phyloP scores from a whole-genome alignment of 2,113 vertebrate genomes.

The Vombatus ursinus region DNA sequence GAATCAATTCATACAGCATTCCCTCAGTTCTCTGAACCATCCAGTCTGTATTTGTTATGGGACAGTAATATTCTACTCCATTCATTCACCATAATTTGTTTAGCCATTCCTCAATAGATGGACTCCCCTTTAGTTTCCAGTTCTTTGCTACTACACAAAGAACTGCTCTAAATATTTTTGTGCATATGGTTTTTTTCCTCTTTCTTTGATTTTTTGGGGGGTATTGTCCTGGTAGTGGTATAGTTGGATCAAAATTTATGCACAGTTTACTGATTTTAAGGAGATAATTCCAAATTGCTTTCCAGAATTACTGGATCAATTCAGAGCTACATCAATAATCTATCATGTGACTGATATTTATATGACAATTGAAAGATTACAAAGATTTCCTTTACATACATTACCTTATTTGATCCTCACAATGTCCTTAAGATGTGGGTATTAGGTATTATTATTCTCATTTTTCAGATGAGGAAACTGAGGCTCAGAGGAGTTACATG shows the following conservation, averaged over 20 bases:
- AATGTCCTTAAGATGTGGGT: neutral
- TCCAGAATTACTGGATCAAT: neutral
- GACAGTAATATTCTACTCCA: neutral
- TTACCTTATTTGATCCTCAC: neutral
- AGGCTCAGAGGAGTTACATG: neutral
- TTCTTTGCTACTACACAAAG: neutral
- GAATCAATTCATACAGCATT: neutral
- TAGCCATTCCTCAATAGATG: neutral
- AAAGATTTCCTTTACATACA: neutral
- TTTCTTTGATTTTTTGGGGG: neutral
- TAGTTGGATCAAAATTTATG: too few species aligned
- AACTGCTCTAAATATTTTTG: neutral
- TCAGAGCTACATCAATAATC: neutral
- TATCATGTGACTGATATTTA: neutral
- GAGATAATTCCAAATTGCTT: neutral
- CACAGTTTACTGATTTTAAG: neutral
- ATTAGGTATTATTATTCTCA: neutral
- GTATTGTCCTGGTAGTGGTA: neutral
- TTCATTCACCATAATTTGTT: neutral
- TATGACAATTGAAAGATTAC: neutral
- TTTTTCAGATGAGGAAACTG: neutral
- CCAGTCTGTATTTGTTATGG: neutral
- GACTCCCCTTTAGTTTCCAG: neutral
- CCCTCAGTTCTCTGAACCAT: neutral
- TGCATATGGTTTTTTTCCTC: neutral